These are phyloP conservation scores for Gallinago jamesoni DNA, from an alignment of 2,113 vertebrate species.

Conservation along the genomic window DNA sequence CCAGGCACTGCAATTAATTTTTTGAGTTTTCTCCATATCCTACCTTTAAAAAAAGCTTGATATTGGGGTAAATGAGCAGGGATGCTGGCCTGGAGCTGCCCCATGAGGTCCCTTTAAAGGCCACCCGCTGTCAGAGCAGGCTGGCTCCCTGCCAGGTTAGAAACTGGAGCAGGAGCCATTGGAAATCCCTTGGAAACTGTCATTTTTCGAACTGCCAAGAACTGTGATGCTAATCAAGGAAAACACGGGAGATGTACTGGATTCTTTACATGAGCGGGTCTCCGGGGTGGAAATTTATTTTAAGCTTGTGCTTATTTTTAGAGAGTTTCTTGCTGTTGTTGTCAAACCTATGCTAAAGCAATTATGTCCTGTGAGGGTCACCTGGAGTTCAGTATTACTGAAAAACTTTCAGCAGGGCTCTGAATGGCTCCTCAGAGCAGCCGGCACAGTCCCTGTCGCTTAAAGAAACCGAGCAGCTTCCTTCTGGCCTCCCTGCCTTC, in stretches of 20 bases:
- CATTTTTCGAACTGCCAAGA: slow-evolving; percentile 37
- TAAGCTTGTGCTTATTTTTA: slow-evolving; percentile 70
- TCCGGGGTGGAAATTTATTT: slow-evolving; percentile 69
- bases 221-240: slow-evolving; percentile 65
- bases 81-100: neutral
- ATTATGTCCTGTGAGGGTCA: slow-evolving; percentile 73
- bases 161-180: slow-evolving; percentile 46
- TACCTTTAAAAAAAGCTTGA: neutral
- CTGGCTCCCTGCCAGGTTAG: slow-evolving; percentile 60
- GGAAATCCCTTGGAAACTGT: slow-evolving; percentile 61
- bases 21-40: neutral
- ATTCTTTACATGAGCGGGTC: slow-evolving; percentile 50
- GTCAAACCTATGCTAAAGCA: slow-evolving; percentile 75
- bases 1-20: neutral
- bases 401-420: slow-evolving; percentile 33
- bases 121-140: neutral
- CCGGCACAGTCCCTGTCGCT: neutral
- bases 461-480: slow-evolving; percentile 31
- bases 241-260: slow-evolving; percentile 13
- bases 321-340: slow-evolving; percentile 63
- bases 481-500: neutral
- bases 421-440: slow-evolving; percentile 29
- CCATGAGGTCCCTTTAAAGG: slow-evolving; percentile 26
- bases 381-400: slow-evolving; percentile 70
- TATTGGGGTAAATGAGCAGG: neutral